Evolutionary conservation across 1,140 invertebrate genomes (phyloP), one percentile per base, ranked within the genome.

Genomic region (Zeugodacus cucurbitae): DNA sequence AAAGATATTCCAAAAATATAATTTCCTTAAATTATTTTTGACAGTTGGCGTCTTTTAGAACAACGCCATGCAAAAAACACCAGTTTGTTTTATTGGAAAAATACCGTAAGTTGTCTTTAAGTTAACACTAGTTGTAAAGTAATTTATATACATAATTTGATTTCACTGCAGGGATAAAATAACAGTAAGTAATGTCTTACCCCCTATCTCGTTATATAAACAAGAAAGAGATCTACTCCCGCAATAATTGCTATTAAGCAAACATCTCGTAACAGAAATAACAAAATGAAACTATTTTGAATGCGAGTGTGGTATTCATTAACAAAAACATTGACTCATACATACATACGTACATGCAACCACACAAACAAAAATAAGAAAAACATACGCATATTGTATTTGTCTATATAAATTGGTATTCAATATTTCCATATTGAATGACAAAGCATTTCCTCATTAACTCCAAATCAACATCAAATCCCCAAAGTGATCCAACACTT

Each of bases 401-500:
- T 67, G 62, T 67, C n/a, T 32, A 74, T 22, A 17, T 8, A 48
- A 48, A 29, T 54, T 48, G 37, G n/a, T 82, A 82, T 48, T 82
- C 74, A 82, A 48, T 48, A 82, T 44, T 29, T 82, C 44, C 48
- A 48, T 48, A 82, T 44, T 82, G 34, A n/a, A 82, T 82, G 74
- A 48, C 74, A 82, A 82, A 82, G 74, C 74, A 48, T 26, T 74
- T 74, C 67, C 32, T 37, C 67, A 82, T 82, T 82, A 54, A 7
- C 41, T 48, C 14, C 41, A 82, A n/a, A 44, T 54, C n/a, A 48
- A 26, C 74, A 82, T n/a, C n/a, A 82, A 82, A 82, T 26, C 22
- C n/a, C n/a, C 44, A 82, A 82, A 82, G 34, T 29, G 20, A 48
- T 82, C 74, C 74, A 82, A 82, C 74, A 82, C 74, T 82, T 82